A percentile compares a stretch with the other conserved stretches of the same genome.
Evolutionary conservation across 2,888 invertebrate species (phyloP).

Genomic region (Augochlorella aurata): DNA sequence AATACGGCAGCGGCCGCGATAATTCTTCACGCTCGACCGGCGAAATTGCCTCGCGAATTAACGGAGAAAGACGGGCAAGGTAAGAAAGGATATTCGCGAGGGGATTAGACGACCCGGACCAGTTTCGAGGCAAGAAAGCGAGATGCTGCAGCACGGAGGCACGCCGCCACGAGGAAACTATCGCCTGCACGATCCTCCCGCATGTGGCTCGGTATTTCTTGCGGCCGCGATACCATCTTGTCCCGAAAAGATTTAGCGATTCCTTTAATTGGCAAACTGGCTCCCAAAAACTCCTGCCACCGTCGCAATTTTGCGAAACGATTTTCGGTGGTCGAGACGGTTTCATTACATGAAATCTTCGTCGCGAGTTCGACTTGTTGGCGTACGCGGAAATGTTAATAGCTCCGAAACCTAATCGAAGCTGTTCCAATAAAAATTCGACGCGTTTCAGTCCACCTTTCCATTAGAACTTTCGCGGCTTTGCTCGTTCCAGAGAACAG

Average conservation of each 20-base stretch:
- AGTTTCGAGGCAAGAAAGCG: background rate
- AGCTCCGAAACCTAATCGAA: too few species aligned
- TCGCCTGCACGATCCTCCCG: background rate
- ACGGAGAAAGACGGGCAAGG: background rate
- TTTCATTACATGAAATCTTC: too few species aligned
- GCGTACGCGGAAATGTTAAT: too few species aligned
- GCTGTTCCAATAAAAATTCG: too few species aligned
- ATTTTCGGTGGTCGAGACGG: too few species aligned
- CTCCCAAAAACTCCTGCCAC: background rate
- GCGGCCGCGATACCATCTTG: slow-evolving; percentile 4
- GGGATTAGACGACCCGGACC: background rate
- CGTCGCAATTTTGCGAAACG: too few species aligned
- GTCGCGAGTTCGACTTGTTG: too few species aligned
- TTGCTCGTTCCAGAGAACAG: too few species aligned
- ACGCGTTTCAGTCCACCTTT: too few species aligned
- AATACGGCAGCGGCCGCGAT: background rate
- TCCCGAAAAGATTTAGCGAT: slow-evolving; percentile 23
- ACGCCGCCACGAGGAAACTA: background rate
- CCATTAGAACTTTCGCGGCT: too few species aligned
- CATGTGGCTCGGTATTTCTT: slow-evolving; percentile 29
- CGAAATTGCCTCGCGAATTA: background rate
- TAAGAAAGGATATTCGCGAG: background rate
- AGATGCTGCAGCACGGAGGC: background rate
- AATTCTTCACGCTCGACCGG: background rate
- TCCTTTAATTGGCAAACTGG: background rate